Evolutionary conservation across 2,113 vertebrate species (phyloP), one percentile per base, ranked within the genome.

Genomic region (Eretmochelys imbricata): DNA sequence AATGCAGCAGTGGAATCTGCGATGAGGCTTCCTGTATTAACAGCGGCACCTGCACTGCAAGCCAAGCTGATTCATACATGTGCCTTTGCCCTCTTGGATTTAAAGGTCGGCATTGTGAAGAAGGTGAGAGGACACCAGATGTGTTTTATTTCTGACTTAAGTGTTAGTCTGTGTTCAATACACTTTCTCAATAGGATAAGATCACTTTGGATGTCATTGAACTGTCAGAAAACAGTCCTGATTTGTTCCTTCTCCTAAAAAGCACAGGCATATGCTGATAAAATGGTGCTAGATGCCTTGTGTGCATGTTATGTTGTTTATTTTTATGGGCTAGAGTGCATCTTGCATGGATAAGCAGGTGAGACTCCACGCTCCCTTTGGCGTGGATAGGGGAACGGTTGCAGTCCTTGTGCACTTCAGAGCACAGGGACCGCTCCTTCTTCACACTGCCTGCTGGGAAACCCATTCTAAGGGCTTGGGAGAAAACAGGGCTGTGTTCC

Each of bases 61-160:
- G 94, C 97, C 98, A 98, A 7, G 99, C 99, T 0, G 99, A 99
- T 79, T 98, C 98, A 27, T 99, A 98, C 95, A 98, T 99, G 92
- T 99, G 99, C 88, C 98, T 99, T 88, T 99, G 99, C 91, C 99
- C 99, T 6, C 98, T 99, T 5, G 99, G 99, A 81, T 99, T 99
- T 98, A 98, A 98, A 96, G 99, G 99, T 38, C 96, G 97, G 14
- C 99, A 99, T 49, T 99, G 99, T 1, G 99, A 99, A 95, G 98
- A 99, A 76, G 99, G 99, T 99, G 97, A 99, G 99, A 92, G 79
- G 38, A 62, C 55, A 8, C 35, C 93, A 65, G n/a, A 6, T 17
- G 81, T 79, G 25, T 72, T 49, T 2, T 6, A 6, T 93, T 81
- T 88, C 49, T 90, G 65, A 62, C 31, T 72, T 85, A 5, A 20